Base-by-base conservation (phyloP, 2,888 invertebrate species). In the Idaea straminata region DNA sequence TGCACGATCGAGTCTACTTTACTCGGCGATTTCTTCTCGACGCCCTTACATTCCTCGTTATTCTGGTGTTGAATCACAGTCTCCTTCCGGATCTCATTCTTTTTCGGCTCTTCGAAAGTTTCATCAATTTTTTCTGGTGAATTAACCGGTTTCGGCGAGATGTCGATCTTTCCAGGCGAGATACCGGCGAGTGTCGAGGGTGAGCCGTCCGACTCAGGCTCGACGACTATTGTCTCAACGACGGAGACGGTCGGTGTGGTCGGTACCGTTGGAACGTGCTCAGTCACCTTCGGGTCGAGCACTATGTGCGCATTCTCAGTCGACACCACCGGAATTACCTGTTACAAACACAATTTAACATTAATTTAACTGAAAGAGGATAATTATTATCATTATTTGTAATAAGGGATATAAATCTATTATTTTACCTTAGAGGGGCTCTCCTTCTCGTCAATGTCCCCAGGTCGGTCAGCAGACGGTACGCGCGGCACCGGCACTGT, bases 41-140 rank as follows among this genome's bases (percentile, higher is more conserved):
- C 58, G 61, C 63, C 78, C 73, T 88, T 91, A 15, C 68, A 68
- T 64, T 92, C 92, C 38, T 92, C 92, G 3, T 79, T 71, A 47
- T 81, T 83, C 71, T 92, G 92, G 75, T 89, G 91, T 75, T 91
- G 92, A 65, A 92, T 92, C 0, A 92, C 92, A 4, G 92, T 92
- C 75, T 92, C 92, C 75, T 92, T 92, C 66, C 92, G 83, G 62
- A 88, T 72, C 74, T 92, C 92, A 58, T 78, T 79, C 71, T 85
- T 88, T 76, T 87, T 90, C 68, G 84, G 87, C 58, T 90, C 89
- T 64, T 70, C 74, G 15, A 72, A 67, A 0, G 72, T 59, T 59
- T 88, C 88, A 13, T 72, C 78, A 3, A 75, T 68, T 71, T 81
- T 86, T 64, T 91, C 90, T 0, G 88, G 86, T 0, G 90, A 84